These are phyloP conservation scores for Neomicropteryx cornuta DNA, from an alignment of 1,140 invertebrate genomes.

Conservation along the genomic window DNA sequence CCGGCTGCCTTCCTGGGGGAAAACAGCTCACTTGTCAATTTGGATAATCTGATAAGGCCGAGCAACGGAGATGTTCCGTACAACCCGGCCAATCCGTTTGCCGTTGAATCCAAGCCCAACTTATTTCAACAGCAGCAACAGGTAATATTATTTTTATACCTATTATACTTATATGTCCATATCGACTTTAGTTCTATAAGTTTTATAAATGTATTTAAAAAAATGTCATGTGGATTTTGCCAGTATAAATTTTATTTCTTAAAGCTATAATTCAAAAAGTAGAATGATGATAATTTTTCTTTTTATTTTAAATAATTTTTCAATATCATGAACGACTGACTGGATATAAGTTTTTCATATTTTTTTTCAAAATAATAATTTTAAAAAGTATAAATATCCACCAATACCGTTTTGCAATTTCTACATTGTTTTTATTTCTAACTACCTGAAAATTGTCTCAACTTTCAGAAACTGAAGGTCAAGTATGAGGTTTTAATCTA, in stretches of 20 bases:
- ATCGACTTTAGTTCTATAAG: too few species aligned
- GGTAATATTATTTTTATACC: constrained; percentile 7
- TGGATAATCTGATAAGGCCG: constrained; percentile 85
- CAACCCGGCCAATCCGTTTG: constrained; percentile 35
- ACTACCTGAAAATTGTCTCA: too few species aligned
- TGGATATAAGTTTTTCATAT: too few species aligned
- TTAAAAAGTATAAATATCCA: too few species aligned
- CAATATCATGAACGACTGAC: too few species aligned
- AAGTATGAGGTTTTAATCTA: too few species aligned
- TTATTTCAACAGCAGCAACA: constrained; percentile 13
- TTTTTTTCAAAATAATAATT: too few species aligned
- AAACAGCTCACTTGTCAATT: constrained; percentile 87
- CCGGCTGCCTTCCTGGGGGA: constrained; percentile 89
- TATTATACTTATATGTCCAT: not conserved
- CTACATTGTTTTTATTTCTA: too few species aligned
- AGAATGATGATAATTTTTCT: not conserved
- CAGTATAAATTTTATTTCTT: not conserved
- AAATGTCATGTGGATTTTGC: not conserved
- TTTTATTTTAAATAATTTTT: not conserved
- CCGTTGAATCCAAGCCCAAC: constrained; percentile 24
- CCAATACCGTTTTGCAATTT: too few species aligned
- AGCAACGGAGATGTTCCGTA: constrained; percentile 16
- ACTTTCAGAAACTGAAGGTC: too few species aligned
- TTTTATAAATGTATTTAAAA: not conserved
- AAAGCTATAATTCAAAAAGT: not conserved